A percentile compares a stretch with the other conserved stretches of the same genome.
Conservation (phyloP, 2,888 invertebrate genomes). For the Drosophila borealis region DNA sequence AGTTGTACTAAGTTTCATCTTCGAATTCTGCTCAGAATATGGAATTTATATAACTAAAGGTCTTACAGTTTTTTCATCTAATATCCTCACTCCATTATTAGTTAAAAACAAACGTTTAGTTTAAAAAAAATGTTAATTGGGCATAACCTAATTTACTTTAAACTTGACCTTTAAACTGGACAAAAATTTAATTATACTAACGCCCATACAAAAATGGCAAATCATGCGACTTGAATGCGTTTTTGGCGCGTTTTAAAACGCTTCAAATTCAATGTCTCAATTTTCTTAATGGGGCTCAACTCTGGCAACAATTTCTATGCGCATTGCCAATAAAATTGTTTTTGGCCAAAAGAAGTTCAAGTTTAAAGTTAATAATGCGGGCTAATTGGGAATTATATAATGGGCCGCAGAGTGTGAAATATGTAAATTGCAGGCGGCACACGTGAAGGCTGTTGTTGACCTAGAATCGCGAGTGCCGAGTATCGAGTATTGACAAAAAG, state of each 20-base stretch:
- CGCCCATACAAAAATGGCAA: conserved; percentile 29
- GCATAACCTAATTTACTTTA: conserved; percentile 26
- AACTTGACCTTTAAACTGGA: conserved; percentile 47
- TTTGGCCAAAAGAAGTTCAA: conserved; percentile 62
- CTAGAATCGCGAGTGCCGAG: conserved; percentile 56
- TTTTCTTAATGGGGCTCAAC: conserved; percentile 20
- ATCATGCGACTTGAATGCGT: conserved; percentile 53
- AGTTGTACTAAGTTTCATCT: too few species aligned
- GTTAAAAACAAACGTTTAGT: neutral
- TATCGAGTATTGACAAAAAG: conserved; percentile 40
- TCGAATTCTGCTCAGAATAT: too few species aligned
- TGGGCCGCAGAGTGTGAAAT: conserved; percentile 33
- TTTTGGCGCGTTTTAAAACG: conserved; percentile 39
- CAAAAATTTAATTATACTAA: conserved; percentile 17
- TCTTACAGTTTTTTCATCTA: too few species aligned
- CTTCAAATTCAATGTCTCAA: conserved; percentile 39
- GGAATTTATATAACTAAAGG: too few species aligned
- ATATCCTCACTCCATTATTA: too few species aligned
- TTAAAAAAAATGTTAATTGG: too few species aligned
- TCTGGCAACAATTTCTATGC: conserved; percentile 22
- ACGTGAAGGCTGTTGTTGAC: conserved; percentile 51
- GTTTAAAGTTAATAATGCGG: conserved; percentile 72
- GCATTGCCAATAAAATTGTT: conserved; percentile 45
- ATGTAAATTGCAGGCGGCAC: conserved; percentile 63
- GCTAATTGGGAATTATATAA: conserved; percentile 69